Evolutionary conservation across 2,797 vertebrate species (phyloP).

Genomic region (Pangasius krempfi): DNA sequence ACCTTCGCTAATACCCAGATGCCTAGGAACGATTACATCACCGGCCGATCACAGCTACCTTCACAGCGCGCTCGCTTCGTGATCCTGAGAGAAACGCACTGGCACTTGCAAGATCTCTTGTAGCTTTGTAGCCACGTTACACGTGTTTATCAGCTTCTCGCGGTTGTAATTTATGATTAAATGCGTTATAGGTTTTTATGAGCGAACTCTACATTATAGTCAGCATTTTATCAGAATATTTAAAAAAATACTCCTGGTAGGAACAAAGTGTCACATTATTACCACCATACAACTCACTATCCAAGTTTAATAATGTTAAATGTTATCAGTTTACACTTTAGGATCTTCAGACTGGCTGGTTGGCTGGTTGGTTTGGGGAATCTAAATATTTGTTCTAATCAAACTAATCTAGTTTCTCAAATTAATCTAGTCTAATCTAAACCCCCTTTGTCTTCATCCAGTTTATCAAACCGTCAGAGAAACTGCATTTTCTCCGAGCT

Average conservation of each 20-base stretch:
- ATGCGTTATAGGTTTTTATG: neutral
- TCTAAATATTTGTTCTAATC: neutral
- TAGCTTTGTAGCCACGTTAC: neutral
- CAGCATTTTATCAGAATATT: neutral
- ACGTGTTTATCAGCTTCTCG: neutral
- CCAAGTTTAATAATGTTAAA: neutral
- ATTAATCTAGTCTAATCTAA: neutral
- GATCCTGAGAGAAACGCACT: neutral
- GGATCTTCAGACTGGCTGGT: neutral
- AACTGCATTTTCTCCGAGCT: neutral
- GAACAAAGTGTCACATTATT: neutral
- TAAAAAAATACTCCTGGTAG: neutral
- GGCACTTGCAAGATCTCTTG: neutral
- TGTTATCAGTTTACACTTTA: neutral
- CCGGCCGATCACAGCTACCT: neutral
- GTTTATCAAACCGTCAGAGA: neutral
- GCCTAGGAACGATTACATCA: slow-evolving; percentile 42
- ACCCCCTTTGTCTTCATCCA: neutral
- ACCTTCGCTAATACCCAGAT: slow-evolving; percentile 34
- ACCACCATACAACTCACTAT: neutral
- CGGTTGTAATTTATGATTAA: neutral
- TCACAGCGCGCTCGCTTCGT: neutral
- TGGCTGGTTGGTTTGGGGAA: neutral
- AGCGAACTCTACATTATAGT: neutral
- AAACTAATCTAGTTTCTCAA: neutral